These are phyloP conservation scores for Heptranchias perlo DNA, from an alignment of 2,113 vertebrate genomes.

Conservation along the genomic window DNA sequence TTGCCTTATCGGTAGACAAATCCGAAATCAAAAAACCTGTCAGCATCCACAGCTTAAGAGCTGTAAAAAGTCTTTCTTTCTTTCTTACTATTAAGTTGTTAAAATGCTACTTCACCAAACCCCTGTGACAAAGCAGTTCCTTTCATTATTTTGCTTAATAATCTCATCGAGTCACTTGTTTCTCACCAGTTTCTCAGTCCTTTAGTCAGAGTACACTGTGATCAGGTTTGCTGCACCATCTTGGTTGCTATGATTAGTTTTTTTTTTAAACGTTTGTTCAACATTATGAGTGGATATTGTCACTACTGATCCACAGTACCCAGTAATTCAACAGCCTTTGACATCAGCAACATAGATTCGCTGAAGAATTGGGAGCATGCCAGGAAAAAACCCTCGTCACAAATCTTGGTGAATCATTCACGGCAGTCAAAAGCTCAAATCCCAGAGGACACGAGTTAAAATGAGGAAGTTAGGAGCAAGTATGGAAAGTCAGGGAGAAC, in stretches of 20 bases:
- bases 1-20: too few species aligned
- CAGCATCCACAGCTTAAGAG: too few species aligned
- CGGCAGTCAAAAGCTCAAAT: background rate
- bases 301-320: background rate
- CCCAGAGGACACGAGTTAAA: background rate
- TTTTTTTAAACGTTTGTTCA: background rate
- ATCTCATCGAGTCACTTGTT: background rate
- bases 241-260: background rate
- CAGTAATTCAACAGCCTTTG: background rate
- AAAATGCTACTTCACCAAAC: background rate
- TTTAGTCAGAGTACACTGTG: background rate
- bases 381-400: background rate
- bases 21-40: too few species aligned
- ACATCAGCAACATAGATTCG: background rate
- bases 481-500: background rate
- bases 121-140: too few species aligned
- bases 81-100: background rate
- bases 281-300: background rate
- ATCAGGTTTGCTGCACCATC: background rate
- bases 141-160: background rate
- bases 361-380: background rate
- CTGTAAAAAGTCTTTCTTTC: too few species aligned
- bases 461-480: background rate
- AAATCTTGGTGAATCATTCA: background rate
- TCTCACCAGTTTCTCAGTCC: background rate